phyloP scores from a whole-genome alignment of 2,888 invertebrate species.

The Xanthia togata region DNA sequence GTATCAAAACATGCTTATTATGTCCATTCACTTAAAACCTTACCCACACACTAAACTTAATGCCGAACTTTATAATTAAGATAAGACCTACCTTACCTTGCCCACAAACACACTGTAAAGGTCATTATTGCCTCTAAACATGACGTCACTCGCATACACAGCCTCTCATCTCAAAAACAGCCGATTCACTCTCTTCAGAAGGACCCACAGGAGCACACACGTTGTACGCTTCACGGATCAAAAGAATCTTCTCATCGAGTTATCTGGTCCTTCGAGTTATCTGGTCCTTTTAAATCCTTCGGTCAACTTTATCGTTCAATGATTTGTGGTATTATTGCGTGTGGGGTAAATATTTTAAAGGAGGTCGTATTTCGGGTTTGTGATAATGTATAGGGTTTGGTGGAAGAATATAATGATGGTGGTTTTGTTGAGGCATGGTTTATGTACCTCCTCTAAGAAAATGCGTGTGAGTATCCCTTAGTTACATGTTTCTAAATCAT shows the following conservation, averaged over 20 bases:
- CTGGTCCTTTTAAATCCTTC: conserved; percentile 69
- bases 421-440: neutral
- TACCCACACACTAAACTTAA: neutral
- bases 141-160: conserved; percentile 34
- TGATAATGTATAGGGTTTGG: conserved; percentile 5
- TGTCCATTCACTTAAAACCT: neutral
- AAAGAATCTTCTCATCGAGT: conserved; percentile 73
- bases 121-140: conserved; percentile 5
- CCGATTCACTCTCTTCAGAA: conserved; percentile 39
- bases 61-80: conserved; percentile 25
- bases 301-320: conserved; percentile 60
- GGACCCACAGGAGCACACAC: conserved; percentile 40
- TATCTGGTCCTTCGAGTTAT: conserved; percentile 72
- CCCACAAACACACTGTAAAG: neutral
- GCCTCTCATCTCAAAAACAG: conserved; percentile 32
- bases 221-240: conserved; percentile 79
- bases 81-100: neutral
- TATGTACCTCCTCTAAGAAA: neutral
- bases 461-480: neutral
- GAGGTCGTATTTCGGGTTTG: conserved; percentile 1
- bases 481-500: neutral
- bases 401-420: conserved; percentile 25
- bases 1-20: neutral
- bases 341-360: conserved; percentile 46
- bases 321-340: conserved; percentile 59